Conservation (phyloP, 2,888 invertebrate species). For the Xanthorhoe designata region DNA sequence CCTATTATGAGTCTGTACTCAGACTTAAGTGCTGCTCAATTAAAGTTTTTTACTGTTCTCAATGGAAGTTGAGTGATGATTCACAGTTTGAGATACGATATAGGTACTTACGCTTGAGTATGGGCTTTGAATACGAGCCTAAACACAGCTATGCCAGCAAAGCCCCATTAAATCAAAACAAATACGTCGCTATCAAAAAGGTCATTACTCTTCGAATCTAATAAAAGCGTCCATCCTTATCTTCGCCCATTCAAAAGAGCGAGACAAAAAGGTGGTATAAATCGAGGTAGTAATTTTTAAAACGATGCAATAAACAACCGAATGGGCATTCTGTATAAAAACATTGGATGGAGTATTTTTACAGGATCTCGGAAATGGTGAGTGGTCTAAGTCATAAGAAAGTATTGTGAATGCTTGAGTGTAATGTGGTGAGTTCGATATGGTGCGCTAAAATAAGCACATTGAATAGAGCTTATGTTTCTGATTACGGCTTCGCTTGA, state of each 20-base stretch:
- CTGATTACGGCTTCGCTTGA: no score
- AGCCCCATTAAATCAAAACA: constrained; percentile 16
- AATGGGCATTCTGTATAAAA: constrained; percentile 33
- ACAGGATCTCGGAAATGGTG: constrained; percentile 17
- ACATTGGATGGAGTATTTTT: constrained; percentile 24
- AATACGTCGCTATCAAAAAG: constrained; percentile 18
- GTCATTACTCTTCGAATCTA: constrained; percentile 20
- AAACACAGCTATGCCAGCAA: neutral
- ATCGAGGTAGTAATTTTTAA: constrained; percentile 42
- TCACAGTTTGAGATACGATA: no score
- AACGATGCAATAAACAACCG: constrained; percentile 39
- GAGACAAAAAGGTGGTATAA: constrained; percentile 29
- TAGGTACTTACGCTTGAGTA: no score
- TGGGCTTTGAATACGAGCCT: neutral
- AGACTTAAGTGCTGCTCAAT: no score
- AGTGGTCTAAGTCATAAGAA: constrained; percentile 9
- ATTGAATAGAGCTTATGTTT: no score
- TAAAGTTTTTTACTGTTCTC: no score
- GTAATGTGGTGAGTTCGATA: no score
- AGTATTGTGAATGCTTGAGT: no score
- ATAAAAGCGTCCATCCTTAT: constrained; percentile 32
- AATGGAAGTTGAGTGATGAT: no score
- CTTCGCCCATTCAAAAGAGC: constrained; percentile 25
- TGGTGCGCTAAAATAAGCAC: no score
- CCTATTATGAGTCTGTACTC: no score